A percentile compares a stretch with the other conserved stretches of the same genome.
Conservation (phyloP, 23 tunicate species). For the Botrylloides violaceus region DNA sequence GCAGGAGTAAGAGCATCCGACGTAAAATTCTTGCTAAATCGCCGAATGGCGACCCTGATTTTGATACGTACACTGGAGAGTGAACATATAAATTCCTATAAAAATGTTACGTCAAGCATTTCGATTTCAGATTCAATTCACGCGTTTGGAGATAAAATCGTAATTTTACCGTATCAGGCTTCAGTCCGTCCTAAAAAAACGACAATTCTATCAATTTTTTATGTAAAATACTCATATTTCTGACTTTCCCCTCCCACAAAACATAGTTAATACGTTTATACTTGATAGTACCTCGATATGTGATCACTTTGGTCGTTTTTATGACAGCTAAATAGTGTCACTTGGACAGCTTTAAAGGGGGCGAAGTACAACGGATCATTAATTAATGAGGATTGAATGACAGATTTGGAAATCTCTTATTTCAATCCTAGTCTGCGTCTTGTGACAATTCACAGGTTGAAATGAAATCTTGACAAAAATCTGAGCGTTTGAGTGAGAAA, state of each 20-base stretch:
- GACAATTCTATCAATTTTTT: background rate
- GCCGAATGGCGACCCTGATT: no score
- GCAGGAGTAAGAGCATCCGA: no score
- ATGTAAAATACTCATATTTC: background rate
- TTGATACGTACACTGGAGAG: no score
- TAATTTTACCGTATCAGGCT: no score
- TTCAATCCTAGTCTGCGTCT: background rate
- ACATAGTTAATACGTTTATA: background rate
- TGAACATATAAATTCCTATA: no score
- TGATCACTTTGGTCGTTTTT: background rate
- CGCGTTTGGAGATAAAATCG: no score
- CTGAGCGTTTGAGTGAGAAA: background rate
- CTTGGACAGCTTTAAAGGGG: background rate
- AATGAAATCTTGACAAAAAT: background rate
- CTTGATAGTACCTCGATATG: background rate
- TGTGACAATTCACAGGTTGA: background rate
- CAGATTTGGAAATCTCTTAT: background rate
- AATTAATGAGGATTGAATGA: constrained; percentile 15
- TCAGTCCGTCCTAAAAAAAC: background rate
- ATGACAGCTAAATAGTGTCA: background rate
- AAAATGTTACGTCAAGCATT: no score
- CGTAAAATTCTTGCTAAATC: no score
- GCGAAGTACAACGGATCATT: background rate
- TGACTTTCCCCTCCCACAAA: background rate
- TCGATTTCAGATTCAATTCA: no score